phyloP scores from a whole-genome alignment of 1,140 invertebrate species.

The Solenopsis fugax region DNA sequence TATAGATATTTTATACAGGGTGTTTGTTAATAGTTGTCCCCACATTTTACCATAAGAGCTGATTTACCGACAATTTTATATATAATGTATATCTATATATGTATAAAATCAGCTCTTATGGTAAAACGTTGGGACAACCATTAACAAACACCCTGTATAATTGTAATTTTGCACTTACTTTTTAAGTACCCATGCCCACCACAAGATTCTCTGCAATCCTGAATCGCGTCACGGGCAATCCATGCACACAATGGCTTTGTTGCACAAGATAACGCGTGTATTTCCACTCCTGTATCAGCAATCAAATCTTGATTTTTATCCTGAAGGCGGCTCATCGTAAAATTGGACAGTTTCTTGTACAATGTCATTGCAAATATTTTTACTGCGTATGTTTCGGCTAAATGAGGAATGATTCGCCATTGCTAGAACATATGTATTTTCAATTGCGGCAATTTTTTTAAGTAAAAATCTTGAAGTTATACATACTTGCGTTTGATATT shows the following conservation, averaged over 20 bases:
- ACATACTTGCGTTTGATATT: constrained; percentile 94
- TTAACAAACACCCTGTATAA: neutral
- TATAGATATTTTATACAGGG: too few species aligned
- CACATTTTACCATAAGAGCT: too few species aligned
- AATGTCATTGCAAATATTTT: constrained; percentile 90
- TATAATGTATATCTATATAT: too few species aligned
- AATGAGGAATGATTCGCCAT: constrained; percentile 96
- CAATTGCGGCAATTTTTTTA: constrained; percentile 36
- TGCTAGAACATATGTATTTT: constrained; percentile 88
- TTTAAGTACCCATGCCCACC: constrained; percentile 94
- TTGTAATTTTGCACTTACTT: constrained; percentile 85
- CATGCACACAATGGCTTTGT: constrained; percentile 95
- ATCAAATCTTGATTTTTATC: constrained; percentile 73
- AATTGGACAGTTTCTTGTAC: constrained; percentile 63
- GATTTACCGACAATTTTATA: too few species aligned
- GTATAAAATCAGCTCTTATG: too few species aligned
- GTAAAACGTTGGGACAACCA: too few species aligned
- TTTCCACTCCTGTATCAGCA: constrained; percentile 89
- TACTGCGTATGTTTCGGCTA: constrained; percentile 93
- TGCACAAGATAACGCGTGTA: constrained; percentile 96
- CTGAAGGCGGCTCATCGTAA: constrained; percentile 76
- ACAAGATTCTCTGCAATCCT: constrained; percentile 96
- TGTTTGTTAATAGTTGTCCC: too few species aligned
- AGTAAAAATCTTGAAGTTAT: neutral
- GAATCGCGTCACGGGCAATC: constrained; percentile 93